A percentile compares a stretch with the other conserved stretches of the same genome.
These are phyloP conservation scores for Eptesicus fuscus DNA, from an alignment of 2,113 vertebrate genomes.

Conservation along the genomic window DNA sequence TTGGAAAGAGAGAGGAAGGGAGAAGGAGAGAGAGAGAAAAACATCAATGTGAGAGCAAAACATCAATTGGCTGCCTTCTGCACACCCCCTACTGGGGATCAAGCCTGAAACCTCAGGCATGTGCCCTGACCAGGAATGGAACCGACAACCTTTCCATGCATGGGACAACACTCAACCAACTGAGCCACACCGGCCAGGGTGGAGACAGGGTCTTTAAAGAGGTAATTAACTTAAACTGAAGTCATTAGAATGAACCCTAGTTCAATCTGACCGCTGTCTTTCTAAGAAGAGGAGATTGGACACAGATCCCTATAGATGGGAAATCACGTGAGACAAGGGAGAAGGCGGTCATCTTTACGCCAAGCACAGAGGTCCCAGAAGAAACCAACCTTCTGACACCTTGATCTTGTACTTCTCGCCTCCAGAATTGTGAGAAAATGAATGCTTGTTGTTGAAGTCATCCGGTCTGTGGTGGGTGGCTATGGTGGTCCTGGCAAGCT, in stretches of 20 bases:
- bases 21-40: not conserved
- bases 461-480: not conserved
- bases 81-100: not conserved
- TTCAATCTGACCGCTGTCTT: not conserved
- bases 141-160: not conserved
- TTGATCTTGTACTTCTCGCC: not conserved
- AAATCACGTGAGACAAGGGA: not conserved
- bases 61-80: not conserved
- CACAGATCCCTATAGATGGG: not conserved
- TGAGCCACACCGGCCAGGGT: not conserved
- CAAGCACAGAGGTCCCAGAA: not conserved
- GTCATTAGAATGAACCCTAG: not conserved
- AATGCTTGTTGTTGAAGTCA: not conserved
- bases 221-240: not conserved
- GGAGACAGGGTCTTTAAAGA: not conserved
- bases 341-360: accelerated
- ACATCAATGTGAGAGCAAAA: no score
- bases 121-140: not conserved
- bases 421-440: not conserved
- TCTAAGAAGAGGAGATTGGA: not conserved
- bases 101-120: not conserved
- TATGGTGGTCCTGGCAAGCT: not conserved
- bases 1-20: not conserved
- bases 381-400: not conserved
- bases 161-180: not conserved